Evolutionary conservation across 2,888 invertebrate genomes (phyloP), one percentile per base, ranked within the genome.

Genomic region (Cerastis rubricosa): DNA sequence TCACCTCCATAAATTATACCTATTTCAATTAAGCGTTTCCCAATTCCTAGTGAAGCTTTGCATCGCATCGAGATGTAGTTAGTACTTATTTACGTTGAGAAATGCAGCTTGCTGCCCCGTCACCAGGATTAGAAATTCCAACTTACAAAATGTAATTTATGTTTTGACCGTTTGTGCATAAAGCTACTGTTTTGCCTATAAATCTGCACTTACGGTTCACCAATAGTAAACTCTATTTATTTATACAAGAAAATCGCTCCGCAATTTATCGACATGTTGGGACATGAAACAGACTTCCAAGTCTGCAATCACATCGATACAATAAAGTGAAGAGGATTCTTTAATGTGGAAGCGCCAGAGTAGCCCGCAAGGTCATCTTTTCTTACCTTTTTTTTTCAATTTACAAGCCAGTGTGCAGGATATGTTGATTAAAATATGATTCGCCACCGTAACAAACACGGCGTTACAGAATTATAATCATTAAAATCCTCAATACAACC

Each of bases 181-280:
- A 81, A 63, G 29, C n/a, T 54, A 54, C 25, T 19, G 51, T 81
- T 74, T 77, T 47, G 45, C 29, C 40, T 76, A 57, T 82, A 76
- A 47, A 76, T 83, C 47, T 81, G 43, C 25, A 65, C 17, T 49
- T n/a, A 64, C 54, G 17, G 47, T 25, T 81, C 29, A 81, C 64
- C 14, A 29, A 74, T 78, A 81, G 19, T 47, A 72, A 45, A 65
- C 54, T 3, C 25, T 57, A 57, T 43, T 67, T 45, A 45, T 70
- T 76, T 68, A n/a, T 64, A 54, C 65, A 67, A 70, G 29, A 35
- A 84, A 81, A 74, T 81, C 83, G 83, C 85, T 72, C 57, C 57
- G 83, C 83, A 74, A 71, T 67, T 54, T 40, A 83, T 77, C 19
- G 54, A 35, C 43, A 61, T 14, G 19, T 77, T 83, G 54, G 29